Evolutionary conservation across 2,113 vertebrate genomes (phyloP).

Genomic region (Corvus moneduloides): DNA sequence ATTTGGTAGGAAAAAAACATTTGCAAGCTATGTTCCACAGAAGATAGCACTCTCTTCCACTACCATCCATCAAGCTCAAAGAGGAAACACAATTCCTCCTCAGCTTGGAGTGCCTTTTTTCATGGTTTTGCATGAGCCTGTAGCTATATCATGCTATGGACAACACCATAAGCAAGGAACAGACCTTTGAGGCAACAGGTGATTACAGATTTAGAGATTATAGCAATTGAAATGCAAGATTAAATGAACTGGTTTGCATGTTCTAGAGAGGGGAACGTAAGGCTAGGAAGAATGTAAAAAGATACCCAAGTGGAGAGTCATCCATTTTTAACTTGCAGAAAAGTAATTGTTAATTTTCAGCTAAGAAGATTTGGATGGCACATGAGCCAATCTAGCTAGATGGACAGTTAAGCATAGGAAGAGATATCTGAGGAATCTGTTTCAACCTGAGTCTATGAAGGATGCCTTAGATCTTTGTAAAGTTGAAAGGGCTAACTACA

Average conservation of each 20-base stretch:
- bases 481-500: neutral
- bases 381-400: neutral
- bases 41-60: neutral
- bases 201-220: neutral
- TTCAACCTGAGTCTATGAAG: neutral
- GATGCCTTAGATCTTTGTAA: neutral
- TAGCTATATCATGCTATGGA: neutral
- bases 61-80: neutral
- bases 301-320: neutral
- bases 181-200: neutral
- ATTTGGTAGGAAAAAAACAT: neutral
- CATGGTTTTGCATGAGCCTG: neutral
- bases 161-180: neutral
- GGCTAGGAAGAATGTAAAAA: neutral
- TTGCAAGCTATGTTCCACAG: neutral
- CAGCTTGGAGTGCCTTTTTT: neutral
- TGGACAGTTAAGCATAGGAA: neutral
- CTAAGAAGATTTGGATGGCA: neutral
- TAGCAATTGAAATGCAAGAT: neutral
- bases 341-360: neutral
- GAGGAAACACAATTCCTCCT: neutral
- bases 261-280: neutral
- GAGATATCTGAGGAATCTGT: neutral
- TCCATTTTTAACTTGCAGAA: neutral
- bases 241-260: neutral